These are phyloP conservation scores for Drosophila paulistorum DNA, from an alignment of 1,140 invertebrate species.

Conservation along the genomic window DNA sequence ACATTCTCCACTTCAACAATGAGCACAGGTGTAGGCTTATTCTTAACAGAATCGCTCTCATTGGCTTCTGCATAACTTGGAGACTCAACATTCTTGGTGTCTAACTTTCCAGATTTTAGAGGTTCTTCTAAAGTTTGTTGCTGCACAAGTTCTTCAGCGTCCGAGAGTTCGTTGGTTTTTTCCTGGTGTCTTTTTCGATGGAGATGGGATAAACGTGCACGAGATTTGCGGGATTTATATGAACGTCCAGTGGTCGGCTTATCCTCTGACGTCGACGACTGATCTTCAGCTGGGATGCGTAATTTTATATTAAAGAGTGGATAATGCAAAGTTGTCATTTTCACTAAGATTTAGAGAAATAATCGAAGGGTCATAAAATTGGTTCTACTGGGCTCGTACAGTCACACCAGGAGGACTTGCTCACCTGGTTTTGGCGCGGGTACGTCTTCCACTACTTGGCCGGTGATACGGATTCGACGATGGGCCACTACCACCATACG, in stretches of 20 bases:
- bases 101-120: conserved; percentile 42
- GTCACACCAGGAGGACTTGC: conserved; percentile 16
- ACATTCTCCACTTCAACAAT: conserved; percentile 99
- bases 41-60: conserved; percentile 67
- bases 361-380: conserved; percentile 56
- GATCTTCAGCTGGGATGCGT: conserved; percentile 82
- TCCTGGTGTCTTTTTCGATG: neutral
- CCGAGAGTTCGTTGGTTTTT: conserved; percentile 24
- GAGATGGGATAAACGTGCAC: conserved; percentile 56
- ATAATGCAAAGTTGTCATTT: conserved; percentile 83
- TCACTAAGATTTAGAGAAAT: conserved; percentile 72
- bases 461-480: conserved; percentile 91
- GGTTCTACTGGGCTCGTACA: conserved; percentile 34
- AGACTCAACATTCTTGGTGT: conserved; percentile 6
- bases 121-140: conserved; percentile 51
- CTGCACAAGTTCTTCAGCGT: conserved; percentile 44
- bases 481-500: conserved; percentile 97
- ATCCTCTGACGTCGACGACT: conserved; percentile 28
- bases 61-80: neutral
- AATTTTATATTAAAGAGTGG: conserved; percentile 83
- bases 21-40: conserved; percentile 85
- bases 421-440: conserved; percentile 83
- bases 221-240: conserved; percentile 83
- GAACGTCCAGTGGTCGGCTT: neutral
- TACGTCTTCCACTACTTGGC: conserved; percentile 89